phyloP scores from a whole-genome alignment of 2,888 invertebrate species.

The Megaustenia siamemsis region DNA sequence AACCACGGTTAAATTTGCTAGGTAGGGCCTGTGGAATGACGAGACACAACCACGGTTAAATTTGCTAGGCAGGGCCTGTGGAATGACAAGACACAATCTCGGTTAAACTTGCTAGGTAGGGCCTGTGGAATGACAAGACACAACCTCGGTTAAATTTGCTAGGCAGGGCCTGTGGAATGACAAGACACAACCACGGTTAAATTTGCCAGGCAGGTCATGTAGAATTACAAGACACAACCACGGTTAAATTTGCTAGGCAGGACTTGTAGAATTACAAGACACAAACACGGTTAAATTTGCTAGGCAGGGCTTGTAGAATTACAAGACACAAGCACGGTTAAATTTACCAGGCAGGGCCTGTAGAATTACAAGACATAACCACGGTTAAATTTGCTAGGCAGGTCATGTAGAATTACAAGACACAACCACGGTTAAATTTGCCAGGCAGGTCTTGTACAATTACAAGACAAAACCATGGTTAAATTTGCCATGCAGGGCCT shows the following conservation, averaged over 20 bases:
- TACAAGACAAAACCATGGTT: constrained; percentile 95
- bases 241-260: constrained; percentile 87
- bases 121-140: constrained; percentile 61
- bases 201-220: constrained; percentile 79
- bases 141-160: constrained; percentile 91
- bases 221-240: constrained; percentile 84
- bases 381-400: constrained; percentile 87
- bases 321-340: no score
- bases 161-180: constrained; percentile 60
- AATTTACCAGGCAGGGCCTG: constrained; percentile 82
- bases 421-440: constrained; percentile 91
- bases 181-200: constrained; percentile 96
- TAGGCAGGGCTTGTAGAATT: constrained; percentile 61
- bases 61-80: constrained; percentile 63
- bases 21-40: constrained; percentile 60
- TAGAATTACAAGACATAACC: constrained; percentile 84
- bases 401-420: constrained; percentile 59
- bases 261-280: constrained; percentile 60
- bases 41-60: constrained; percentile 97
- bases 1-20: constrained; percentile 90
- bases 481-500: constrained; percentile 82
- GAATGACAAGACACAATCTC: constrained; percentile 86
- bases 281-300: constrained; percentile 90
- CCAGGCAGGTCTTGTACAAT: constrained; percentile 62
- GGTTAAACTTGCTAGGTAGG: constrained; percentile 85